Evolutionary conservation across 2,113 vertebrate genomes (phyloP), one percentile per base, ranked within the genome.

Genomic region (Gadus macrocephalus): DNA sequence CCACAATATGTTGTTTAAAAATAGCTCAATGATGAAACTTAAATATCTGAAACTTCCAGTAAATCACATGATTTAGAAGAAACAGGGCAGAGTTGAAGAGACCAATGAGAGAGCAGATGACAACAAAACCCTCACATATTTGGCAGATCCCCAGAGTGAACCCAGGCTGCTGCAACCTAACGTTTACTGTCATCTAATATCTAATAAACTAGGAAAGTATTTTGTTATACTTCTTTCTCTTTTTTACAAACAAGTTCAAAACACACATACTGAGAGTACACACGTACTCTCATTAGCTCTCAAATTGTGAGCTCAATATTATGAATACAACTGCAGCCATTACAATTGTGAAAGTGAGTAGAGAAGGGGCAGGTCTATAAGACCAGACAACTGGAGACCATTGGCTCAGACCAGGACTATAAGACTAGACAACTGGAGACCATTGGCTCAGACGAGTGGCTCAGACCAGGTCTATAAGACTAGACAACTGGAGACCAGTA

Each of bases 31-130:
- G 6, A 35, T 49, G 11, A 49, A 49, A 49, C 31, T 25, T 25
- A 49, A 22, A 2, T 16, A 62, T 60, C 42, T 59, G 8, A n/a
- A 15, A 81, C 71, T 89, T 91, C 89, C 84, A 69, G 74, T 67
- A 89, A 92, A 83, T 89, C 90, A 91, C 87, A 75, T 90, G 88
- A 82, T 71, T 80, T 86, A 0, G 15, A 53, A 78, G 73, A 89
- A 89, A 79, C 31, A 12, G 66, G 72, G 22, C 71, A 42, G 56
- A 59, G 11, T 38, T 19, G 42, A 55, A 2, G 16, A 17, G 27
- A 56, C 79, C 82, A 82, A 80, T 82, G 53, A 71, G 73, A 12
- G 58, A 20, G 9, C 11, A 4, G 61, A 66, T 66, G 64, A 71
- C 75, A 72, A 70, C 55, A 28, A 31, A 58, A 15, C 2, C 8